These are phyloP conservation scores for Monopis laevigella DNA, from an alignment of 2,888 invertebrate genomes.

Conservation along the genomic window DNA sequence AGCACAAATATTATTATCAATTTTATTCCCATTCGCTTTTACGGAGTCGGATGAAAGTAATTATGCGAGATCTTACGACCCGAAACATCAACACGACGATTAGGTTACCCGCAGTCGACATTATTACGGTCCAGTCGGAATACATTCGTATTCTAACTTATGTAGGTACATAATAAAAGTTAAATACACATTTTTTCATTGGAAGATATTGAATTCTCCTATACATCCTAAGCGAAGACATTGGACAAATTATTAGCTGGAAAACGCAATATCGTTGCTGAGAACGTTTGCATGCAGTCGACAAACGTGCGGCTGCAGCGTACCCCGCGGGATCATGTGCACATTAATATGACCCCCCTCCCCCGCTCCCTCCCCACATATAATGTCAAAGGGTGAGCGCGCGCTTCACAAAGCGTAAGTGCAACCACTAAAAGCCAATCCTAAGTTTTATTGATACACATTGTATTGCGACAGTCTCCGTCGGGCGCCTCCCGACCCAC, in stretches of 20 bases:
- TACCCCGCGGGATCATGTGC: conserved; percentile 1
- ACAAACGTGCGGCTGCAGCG: no score
- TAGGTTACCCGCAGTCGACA: no score
- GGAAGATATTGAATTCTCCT: no score
- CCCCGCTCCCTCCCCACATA: conserved; percentile 31
- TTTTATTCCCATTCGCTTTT: conserved; percentile 10
- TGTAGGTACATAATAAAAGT: no score
- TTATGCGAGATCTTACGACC: conserved; percentile 7
- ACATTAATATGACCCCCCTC: conserved; percentile 1
- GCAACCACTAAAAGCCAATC: conserved; percentile 69
- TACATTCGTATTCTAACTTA: no score
- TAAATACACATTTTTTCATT: no score
- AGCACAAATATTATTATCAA: conserved; percentile 12
- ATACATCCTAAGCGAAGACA: no score
- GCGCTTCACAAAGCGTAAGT: conserved; percentile 68
- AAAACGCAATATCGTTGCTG: no score
- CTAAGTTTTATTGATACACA: conserved; percentile 70
- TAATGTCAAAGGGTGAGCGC: conserved; percentile 67
- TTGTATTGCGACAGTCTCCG: conserved; percentile 69
- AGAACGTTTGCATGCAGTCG: no score
- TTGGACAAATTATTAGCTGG: no score
- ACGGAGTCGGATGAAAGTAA: conserved; percentile 10
- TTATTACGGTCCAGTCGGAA: no score
- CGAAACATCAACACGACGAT: no score
- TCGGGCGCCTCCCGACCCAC: conserved; percentile 39